A percentile compares a stretch with the other conserved stretches of the same genome.
Evolutionary conservation across 1,140 invertebrate species (phyloP).

Genomic region (Chymomyza costata): DNA sequence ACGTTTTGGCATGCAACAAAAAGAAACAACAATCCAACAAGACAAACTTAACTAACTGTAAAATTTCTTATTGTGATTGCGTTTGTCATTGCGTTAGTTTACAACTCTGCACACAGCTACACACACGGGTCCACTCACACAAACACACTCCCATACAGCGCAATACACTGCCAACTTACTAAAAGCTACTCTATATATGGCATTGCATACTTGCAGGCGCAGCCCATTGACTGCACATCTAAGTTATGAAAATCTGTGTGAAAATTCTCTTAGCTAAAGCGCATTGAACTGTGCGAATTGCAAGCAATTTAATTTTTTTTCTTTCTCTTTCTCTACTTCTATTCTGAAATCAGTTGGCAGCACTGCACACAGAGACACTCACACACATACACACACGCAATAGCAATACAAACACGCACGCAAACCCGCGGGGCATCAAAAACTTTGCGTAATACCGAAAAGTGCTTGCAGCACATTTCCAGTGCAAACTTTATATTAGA

Average conservation of each 20-base stretch:
- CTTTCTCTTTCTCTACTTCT: slow-evolving; percentile 24
- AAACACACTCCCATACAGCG: slow-evolving; percentile 15
- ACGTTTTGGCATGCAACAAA: slow-evolving; percentile 16
- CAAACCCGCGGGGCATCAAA: slow-evolving; percentile 38
- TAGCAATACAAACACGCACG: no score
- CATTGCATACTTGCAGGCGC: background rate
- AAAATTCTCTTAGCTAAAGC: slow-evolving; percentile 60
- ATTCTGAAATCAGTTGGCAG: slow-evolving; percentile 46
- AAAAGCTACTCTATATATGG: no score
- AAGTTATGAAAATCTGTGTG: slow-evolving; percentile 72
- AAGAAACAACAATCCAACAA: slow-evolving; percentile 50
- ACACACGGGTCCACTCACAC: slow-evolving; percentile 17
- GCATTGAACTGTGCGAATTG: slow-evolving; percentile 73
- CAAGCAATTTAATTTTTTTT: slow-evolving; percentile 68
- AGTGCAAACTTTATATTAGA: slow-evolving; percentile 72
- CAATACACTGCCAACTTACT: no score
- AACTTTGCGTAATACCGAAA: slow-evolving; percentile 72
- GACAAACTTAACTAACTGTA: slow-evolving; percentile 72
- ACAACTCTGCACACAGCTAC: slow-evolving; percentile 60
- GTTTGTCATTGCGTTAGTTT: slow-evolving; percentile 73
- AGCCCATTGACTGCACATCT: slow-evolving; percentile 44
- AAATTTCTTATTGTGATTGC: slow-evolving; percentile 73
- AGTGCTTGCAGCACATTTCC: slow-evolving; percentile 70
- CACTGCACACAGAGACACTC: slow-evolving; percentile 1
- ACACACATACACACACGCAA: no score